phyloP scores from a whole-genome alignment of 2,888 invertebrate species.

The Salticus scenicus region DNA sequence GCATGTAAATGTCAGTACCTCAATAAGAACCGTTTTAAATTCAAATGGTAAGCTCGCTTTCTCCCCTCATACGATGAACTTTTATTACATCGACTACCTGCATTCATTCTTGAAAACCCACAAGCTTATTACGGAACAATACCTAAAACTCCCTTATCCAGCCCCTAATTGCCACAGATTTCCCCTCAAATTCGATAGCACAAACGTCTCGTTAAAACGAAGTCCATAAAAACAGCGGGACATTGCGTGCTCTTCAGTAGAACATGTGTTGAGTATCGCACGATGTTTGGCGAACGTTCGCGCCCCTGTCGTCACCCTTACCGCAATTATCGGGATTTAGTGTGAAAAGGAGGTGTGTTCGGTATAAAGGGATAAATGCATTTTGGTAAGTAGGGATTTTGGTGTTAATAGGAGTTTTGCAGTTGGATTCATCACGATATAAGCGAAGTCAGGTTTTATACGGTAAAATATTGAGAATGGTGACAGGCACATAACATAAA shows the following conservation, averaged over 20 bases:
- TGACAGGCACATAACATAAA: no score
- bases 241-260: conserved; percentile 15
- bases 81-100: neutral
- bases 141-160: neutral
- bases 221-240: conserved; percentile 22
- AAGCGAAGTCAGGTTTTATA: neutral
- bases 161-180: neutral
- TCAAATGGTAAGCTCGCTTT: neutral
- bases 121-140: conserved; percentile 1
- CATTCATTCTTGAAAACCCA: neutral
- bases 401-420: conserved; percentile 1
- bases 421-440: neutral
- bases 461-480: neutral
- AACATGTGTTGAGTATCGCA: conserved; percentile 42
- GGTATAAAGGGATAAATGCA: neutral
- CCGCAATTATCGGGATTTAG: conserved; percentile 57
- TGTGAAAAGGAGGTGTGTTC: conserved; percentile 38
- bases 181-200: neutral
- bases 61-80: neutral
- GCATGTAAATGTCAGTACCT: neutral
- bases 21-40: neutral
- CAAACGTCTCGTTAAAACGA: neutral
- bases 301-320: conserved; percentile 50
- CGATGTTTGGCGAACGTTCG: conserved; percentile 32
- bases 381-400: neutral